Base-by-base conservation (phyloP, 1,140 invertebrate genomes). In the Drusus annulatus region DNA sequence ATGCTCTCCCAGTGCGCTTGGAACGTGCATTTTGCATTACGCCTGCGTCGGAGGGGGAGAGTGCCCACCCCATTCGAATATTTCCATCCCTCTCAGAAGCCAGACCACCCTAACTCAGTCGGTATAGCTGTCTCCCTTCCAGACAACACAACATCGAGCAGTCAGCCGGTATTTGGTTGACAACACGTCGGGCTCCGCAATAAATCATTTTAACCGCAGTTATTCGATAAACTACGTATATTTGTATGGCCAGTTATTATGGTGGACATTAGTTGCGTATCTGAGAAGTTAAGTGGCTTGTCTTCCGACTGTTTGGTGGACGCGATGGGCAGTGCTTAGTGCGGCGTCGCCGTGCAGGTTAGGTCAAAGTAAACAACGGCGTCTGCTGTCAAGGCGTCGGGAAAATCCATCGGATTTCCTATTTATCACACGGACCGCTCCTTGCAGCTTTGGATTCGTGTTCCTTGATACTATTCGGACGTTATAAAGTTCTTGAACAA, bases 151-250 rank as follows among this genome's bases (percentile, higher is more conserved):
- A 54, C 50, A 52, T 58, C 74, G 60, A 45, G 28, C 68, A 78
- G 52, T 77, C 75, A 65, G 76, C 68, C 73, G 79, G 79, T 62
- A 36, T 75, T 80, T 28, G 62, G 79, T 80, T 73, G 75, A 81
- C 80, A 81, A 77, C 76, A 68, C 80, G 76, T 75, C 28, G 77
- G 16, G 25, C 56, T 25, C n/a, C 15, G 25, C 60, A 77, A 81
- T 81, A 81, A 81, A 81, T 81, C 80, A 81, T 73, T 78, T 81
- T 78, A 50, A 78, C 68, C 25, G 25, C 54, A 52, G 73, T 23
- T 17, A 21, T 50, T 65, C 3, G 45, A 19, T 51, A 78, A 78
- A 78, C 65, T 60, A 58, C n/a, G 25, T 17, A 54, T 36, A 65
- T 78, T 54, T 52, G 7, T 3, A 5, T 15, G 7, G 17, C 7